These are phyloP conservation scores for Alcedo atthis DNA, from an alignment of 2,797 vertebrate species.

Conservation along the genomic window DNA sequence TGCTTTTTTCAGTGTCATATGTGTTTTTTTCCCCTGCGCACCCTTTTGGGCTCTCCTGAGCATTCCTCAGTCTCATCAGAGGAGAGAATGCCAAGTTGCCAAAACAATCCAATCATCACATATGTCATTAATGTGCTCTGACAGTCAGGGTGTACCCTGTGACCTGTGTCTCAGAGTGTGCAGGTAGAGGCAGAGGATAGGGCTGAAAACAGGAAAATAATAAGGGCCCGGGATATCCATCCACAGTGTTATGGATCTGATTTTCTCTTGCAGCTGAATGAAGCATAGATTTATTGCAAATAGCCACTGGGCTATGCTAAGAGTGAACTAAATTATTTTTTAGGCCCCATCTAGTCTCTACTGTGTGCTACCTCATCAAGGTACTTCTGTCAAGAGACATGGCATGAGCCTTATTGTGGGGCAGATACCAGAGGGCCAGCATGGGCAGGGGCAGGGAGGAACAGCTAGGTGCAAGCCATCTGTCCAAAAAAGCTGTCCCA, in stretches of 20 bases:
- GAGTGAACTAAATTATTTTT: neutral
- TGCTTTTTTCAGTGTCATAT: neutral
- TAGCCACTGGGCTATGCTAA: neutral
- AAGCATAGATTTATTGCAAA: neutral
- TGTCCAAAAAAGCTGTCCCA: neutral
- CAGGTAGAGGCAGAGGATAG: neutral
- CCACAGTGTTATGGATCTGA: neutral
- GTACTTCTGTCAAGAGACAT: neutral
- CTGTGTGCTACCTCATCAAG: neutral
- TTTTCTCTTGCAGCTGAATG: neutral
- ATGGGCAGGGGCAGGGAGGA: neutral
- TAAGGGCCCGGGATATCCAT: conserved; percentile 5
- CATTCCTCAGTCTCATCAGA: neutral
- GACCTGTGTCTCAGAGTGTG: neutral
- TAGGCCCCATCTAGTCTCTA: neutral
- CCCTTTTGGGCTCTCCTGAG: neutral
- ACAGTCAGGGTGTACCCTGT: accelerated
- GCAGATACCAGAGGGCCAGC: no score
- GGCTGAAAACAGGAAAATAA: neutral
- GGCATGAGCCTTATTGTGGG: neutral
- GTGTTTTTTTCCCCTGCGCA: neutral
- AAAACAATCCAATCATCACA: accelerated
- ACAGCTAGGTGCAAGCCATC: neutral
- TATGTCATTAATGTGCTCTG: accelerated
- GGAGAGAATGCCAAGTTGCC: neutral